These are phyloP conservation scores for Mergus octosetaceus DNA, from an alignment of 2,797 vertebrate genomes.

Conservation along the genomic window DNA sequence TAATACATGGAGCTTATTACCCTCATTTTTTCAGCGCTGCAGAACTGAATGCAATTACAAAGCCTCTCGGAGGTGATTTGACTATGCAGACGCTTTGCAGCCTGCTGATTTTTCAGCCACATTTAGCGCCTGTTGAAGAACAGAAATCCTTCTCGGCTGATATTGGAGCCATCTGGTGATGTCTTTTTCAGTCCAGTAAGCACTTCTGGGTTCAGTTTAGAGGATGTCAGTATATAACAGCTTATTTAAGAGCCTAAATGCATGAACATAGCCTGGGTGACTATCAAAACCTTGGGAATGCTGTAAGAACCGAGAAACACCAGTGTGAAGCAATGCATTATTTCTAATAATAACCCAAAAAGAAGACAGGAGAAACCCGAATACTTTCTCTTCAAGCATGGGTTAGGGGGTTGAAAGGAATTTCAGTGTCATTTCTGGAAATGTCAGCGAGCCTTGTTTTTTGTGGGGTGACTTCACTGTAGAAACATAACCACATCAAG, in stretches of 20 bases:
- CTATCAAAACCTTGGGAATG: neutral
- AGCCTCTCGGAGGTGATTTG: conserved; percentile 57
- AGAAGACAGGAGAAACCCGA: neutral
- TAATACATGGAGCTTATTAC: conserved; percentile 31
- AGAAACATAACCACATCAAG: neutral
- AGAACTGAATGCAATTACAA: conserved; percentile 41
- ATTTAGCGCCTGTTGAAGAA: conserved; percentile 26
- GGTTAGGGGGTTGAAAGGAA: neutral
- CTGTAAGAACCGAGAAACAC: neutral
- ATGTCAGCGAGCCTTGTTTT: neutral
- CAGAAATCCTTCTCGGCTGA: conserved; percentile 53
- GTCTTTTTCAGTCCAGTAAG: conserved; percentile 56
- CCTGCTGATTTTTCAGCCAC: conserved; percentile 55
- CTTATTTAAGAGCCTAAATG: conserved; percentile 34
- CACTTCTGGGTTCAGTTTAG: conserved; percentile 43
- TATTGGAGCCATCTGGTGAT: conserved; percentile 60
- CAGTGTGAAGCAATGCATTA: neutral
- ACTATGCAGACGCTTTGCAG: conserved; percentile 29
- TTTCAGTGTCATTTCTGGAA: neutral
- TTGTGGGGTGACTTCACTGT: neutral
- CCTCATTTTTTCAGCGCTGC: conserved; percentile 26
- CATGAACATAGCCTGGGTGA: neutral
- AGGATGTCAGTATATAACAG: conserved; percentile 9
- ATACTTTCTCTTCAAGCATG: neutral
- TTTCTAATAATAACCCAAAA: neutral